phyloP scores from a whole-genome alignment of 2,113 vertebrate species.

The Calypte anna region DNA sequence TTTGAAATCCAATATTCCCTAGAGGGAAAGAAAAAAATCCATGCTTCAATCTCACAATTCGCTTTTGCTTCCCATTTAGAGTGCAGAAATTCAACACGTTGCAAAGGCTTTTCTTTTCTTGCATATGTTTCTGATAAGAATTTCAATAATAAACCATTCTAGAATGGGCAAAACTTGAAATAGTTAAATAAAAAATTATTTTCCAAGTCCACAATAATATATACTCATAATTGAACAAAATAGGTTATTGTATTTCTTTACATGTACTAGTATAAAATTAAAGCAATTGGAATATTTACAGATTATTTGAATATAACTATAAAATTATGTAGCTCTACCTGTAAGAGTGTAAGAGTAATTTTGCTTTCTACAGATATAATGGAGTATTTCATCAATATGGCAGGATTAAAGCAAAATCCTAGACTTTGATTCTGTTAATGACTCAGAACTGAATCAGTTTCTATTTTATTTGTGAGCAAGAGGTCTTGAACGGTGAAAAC shows the following conservation, averaged over 20 bases:
- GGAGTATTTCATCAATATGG: neutral
- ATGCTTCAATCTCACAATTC: neutral
- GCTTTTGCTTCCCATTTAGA: neutral
- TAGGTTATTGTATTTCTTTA: neutral
- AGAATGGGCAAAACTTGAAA: neutral
- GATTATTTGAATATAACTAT: neutral
- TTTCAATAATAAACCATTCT: neutral
- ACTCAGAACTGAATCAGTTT: neutral
- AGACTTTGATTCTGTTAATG: neutral
- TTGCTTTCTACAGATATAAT: neutral
- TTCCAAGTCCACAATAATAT: neutral
- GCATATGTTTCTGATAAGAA: neutral
- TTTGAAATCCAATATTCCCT: neutral
- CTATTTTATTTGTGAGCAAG: neutral
- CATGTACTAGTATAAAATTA: neutral
- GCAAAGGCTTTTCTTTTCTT: neutral
- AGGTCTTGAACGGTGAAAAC: neutral
- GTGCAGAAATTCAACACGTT: neutral
- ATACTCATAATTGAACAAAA: neutral
- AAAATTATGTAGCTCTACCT: neutral
- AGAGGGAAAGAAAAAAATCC: fast-evolving
- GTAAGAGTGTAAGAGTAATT: neutral
- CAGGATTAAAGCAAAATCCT: neutral
- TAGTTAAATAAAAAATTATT: neutral
- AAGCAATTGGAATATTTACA: neutral